Base-by-base conservation (phyloP, 2,113 vertebrate species). In the Sterna hirundo region DNA sequence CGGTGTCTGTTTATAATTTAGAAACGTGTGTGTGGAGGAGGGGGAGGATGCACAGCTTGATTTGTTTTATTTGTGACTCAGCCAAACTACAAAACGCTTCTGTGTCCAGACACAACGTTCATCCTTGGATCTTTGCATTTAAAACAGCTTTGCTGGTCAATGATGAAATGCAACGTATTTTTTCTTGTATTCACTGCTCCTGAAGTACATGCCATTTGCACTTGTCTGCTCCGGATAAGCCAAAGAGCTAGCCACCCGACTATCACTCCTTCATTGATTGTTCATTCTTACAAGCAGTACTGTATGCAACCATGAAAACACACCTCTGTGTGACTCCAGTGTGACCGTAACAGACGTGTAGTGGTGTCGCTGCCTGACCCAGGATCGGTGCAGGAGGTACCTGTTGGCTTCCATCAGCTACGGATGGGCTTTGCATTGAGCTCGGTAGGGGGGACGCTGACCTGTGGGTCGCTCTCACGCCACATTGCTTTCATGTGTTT, bases 181-280 rank as follows among this genome's bases (percentile, higher is more conserved):
- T 86, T 40, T 55, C 38, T 51, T 80, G 82, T 34, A 38, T 91
- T 80, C 64, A 32, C 64, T 55, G 75, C 70, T 95, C 90, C 84
- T 66, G 66, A 74, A 55, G 29, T 66, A 30, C 66, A 51, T 54
- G 64, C 52, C n/a, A 3, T 65, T 87, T 96, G 71, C 81, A 74
- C 94, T 94, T 86, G 80, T 91, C 87, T 93, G 83, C 80, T 97
- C 74, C 74, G 88, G 64, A 83, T 86, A 96, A 94, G 88, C 97
- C 97, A 97, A 97, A 98, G 97, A 97, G 86, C 88, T 85, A 36
- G 86, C 77, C 77, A 66, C 61, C 36, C 21, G 42, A 79, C 81
- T 72, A 11, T 46, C 51, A 25, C 55, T 86, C 68, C 82, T 77
- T 51, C 26, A 3, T 32, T 55, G 61, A 77, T 86, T 86, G 81